Conservation (phyloP, 2,888 invertebrate species). For the Steromphala cineraria region DNA sequence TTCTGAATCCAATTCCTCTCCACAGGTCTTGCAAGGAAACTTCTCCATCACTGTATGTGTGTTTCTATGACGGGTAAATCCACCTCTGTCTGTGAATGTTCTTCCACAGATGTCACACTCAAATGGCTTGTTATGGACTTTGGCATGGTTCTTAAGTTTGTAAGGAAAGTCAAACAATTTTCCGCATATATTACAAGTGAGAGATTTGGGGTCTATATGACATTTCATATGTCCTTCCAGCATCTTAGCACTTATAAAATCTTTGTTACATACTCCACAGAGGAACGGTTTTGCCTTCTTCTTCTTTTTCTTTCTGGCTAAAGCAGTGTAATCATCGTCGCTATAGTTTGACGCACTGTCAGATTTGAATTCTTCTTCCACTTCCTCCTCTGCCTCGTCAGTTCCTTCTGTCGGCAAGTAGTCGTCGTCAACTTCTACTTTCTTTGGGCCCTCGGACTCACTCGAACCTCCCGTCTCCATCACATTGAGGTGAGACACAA, state of each 20-base stretch:
- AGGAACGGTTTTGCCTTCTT: neutral
- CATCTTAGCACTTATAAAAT: neutral
- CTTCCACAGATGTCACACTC: neutral
- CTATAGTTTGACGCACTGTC: neutral
- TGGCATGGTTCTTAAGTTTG: conserved; percentile 1
- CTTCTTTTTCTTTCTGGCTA: neutral
- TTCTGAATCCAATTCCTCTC: neutral
- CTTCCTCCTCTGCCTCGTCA: neutral
- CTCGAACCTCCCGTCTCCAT: neutral
- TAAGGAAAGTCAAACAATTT: neutral
- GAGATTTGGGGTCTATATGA: neutral
- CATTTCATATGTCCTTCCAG: neutral
- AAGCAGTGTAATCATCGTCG: neutral
- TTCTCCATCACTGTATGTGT: neutral
- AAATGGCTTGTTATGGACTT: neutral
- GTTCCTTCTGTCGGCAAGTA: neutral
- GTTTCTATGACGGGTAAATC: neutral
- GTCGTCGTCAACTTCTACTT: neutral
- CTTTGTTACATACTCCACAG: neutral
- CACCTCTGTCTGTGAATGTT: neutral
- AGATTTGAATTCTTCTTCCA: neutral
- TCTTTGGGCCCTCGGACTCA: neutral
- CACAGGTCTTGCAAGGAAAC: neutral
- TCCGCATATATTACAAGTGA: neutral
- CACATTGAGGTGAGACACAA: neutral